Percentiles rank a stretch among this genome's conserved stretches.
phyloP scores from a whole-genome alignment of 2,888 invertebrate species.

The Lithodes maja region DNA sequence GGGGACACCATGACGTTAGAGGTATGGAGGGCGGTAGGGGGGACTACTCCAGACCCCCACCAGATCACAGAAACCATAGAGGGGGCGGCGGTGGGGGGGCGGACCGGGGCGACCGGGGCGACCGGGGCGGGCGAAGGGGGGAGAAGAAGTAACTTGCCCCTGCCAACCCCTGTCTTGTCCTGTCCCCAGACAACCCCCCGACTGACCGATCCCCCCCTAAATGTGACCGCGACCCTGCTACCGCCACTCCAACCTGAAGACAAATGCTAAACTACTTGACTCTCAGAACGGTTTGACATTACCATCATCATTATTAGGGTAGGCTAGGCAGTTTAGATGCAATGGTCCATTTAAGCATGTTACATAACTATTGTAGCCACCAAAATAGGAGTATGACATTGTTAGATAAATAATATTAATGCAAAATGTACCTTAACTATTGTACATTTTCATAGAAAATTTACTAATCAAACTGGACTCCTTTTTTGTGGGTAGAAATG shows the following conservation, averaged over 20 bases:
- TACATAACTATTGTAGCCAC: too few relatives aligned
- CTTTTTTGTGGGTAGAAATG: too few relatives aligned
- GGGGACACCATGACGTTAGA: slow-evolving; percentile 46
- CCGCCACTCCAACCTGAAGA: slow-evolving; percentile 22
- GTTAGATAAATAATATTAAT: too few relatives aligned
- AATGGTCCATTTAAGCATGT: too few relatives aligned
- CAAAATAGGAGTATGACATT: too few relatives aligned
- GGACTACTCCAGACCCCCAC: slow-evolving; percentile 56
- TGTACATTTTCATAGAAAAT: too few relatives aligned
- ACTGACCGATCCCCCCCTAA: background rate
- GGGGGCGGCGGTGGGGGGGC: slow-evolving; percentile 56
- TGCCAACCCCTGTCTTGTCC: too few relatives aligned
- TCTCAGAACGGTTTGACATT: background rate
- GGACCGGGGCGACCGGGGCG: slow-evolving; percentile 50
- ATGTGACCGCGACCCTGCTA: slow-evolving; percentile 8
- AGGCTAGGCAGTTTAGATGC: too few relatives aligned
- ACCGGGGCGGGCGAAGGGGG: too few relatives aligned
- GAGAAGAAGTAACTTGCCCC: slow-evolving; percentile 9
- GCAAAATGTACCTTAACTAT: too few relatives aligned
- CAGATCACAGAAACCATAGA: slow-evolving; percentile 61
- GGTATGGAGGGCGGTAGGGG: slow-evolving; percentile 41
- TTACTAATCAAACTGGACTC: too few relatives aligned
- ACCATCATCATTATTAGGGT: background rate
- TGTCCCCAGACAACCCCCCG: too few relatives aligned
- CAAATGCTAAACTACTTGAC: background rate